Evolutionary conservation across 2,797 vertebrate genomes (phyloP), one percentile per base, ranked within the genome.

Genomic region (Ciconia nigra): DNA sequence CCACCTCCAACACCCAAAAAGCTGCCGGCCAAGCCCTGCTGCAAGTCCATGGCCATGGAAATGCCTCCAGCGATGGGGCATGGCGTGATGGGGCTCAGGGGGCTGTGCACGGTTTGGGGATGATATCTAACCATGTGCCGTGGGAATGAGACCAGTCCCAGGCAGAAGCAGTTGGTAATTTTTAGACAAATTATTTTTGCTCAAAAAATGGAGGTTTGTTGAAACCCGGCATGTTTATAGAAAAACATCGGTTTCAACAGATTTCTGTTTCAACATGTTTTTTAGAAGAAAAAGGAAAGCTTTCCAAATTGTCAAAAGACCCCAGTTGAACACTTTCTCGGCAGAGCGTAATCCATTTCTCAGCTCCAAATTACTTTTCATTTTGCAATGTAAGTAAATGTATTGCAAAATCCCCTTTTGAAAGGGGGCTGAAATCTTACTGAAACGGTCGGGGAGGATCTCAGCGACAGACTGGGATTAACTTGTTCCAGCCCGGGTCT

Each of bases 361-460:
- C 65, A 5, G 87, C 74, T 87, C 83, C 47, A 19, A 91, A 93
- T 90, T 7, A 10, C 58, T 89, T 85, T 39, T 80, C 71, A 19
- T 87, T 93, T 83, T 89, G 85, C 83, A 87, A 35, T 44, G 6
- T 9, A 79, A 92, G 93, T 29, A 29, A 83, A 85, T 7, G 28
- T 44, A 13, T 92, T 86, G 84, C 91, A 92, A 95, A 92, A 96
- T 70, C 72, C 83, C 63, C 42, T 28, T 37, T 58, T 70, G 73
- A 49, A 86, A 92, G 41, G 73, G 85, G 83, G 57, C 47, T 88
- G 88, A 9, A 70, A 73, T 70, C 29, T 79, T 41, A 5, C 85
- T 42, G 63, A 12, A 80, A 33, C 0, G 20, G 39, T 15, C 16
- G 49, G 85, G 76, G 86, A 85, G 16, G 39, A 69, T 71, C 74